phyloP scores from a whole-genome alignment of 2,797 vertebrate species.

The Bovichtus variegatus region DNA sequence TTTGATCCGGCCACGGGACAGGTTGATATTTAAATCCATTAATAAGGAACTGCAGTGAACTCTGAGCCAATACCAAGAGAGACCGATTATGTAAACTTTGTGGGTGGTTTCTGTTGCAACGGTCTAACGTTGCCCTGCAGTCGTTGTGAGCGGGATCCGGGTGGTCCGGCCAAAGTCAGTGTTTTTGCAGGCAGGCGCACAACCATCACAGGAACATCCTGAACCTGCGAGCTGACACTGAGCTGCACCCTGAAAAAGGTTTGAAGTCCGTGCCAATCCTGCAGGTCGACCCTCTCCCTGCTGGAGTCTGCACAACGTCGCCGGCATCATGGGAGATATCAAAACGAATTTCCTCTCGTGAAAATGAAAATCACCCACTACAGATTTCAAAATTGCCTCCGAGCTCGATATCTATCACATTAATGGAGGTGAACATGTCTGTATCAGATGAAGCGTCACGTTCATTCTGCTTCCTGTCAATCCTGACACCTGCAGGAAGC shows the following conservation, averaged over 20 bases:
- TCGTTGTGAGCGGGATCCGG: conserved; percentile 34
- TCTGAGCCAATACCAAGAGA: conserved; percentile 26
- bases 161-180: conserved; percentile 42
- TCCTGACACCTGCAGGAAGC: conserved; percentile 48
- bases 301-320: conserved; percentile 7
- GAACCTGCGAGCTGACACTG: conserved; percentile 9
- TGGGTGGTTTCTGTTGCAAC: conserved; percentile 42
- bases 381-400: conserved; percentile 34
- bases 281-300: conserved; percentile 16
- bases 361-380: conserved; percentile 16
- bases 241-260: neutral
- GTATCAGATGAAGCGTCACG: conserved; percentile 43
- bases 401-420: conserved; percentile 49
- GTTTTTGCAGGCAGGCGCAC: conserved; percentile 59
- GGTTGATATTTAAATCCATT: conserved; percentile 29
- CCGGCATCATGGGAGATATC: conserved; percentile 9
- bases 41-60: neutral
- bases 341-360: conserved; percentile 5
- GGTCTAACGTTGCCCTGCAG: conserved; percentile 35
- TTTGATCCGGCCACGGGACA: conserved; percentile 39
- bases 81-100: neutral
- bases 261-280: conserved; percentile 32
- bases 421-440: conserved; percentile 29
- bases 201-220: conserved; percentile 54
- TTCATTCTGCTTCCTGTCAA: conserved; percentile 49